Percentiles rank a stretch among this genome's conserved stretches.
These are phyloP conservation scores for Sitta carolinensis DNA, from an alignment of 2,797 vertebrate genomes.

Conservation along the genomic window DNA sequence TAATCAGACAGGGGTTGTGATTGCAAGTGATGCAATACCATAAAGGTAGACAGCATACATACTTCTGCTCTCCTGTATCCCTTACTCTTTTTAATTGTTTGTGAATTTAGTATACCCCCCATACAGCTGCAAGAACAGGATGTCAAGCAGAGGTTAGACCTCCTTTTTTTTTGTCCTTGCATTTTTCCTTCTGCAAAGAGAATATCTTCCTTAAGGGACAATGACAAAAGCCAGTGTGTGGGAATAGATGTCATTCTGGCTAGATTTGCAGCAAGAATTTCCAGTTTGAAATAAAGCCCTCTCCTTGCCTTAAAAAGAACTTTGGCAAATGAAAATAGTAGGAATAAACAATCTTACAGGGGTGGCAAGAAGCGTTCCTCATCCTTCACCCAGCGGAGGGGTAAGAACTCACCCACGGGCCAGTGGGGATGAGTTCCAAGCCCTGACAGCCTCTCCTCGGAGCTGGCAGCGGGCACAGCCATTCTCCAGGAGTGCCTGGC, in stretches of 20 bases:
- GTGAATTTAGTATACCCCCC: neutral
- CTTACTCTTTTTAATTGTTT: neutral
- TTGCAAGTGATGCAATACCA: neutral
- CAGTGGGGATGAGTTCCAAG: neutral
- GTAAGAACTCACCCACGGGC: neutral
- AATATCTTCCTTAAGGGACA: neutral
- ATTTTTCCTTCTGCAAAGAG: neutral
- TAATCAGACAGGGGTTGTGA: neutral
- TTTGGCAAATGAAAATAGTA: neutral
- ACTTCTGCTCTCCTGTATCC: neutral
- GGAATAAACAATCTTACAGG: neutral
- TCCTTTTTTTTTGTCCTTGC: neutral
- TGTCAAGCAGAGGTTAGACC: neutral
- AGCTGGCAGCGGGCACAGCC: neutral
- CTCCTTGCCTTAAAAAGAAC: neutral
- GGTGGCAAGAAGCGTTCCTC: rapidly evolving
- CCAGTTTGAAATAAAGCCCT: neutral
- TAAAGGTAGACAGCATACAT: neutral
- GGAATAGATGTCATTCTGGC: neutral
- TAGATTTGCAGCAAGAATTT: neutral
- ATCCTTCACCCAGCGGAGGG: neutral
- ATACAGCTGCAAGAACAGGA: neutral
- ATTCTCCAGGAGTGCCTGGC: neutral
- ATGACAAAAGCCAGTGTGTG: neutral
- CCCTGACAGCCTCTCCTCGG: neutral